Evolutionary conservation across 92 coral and sea anemone species (phyloP).

Genomic region (Scolanthus callimorphus): DNA sequence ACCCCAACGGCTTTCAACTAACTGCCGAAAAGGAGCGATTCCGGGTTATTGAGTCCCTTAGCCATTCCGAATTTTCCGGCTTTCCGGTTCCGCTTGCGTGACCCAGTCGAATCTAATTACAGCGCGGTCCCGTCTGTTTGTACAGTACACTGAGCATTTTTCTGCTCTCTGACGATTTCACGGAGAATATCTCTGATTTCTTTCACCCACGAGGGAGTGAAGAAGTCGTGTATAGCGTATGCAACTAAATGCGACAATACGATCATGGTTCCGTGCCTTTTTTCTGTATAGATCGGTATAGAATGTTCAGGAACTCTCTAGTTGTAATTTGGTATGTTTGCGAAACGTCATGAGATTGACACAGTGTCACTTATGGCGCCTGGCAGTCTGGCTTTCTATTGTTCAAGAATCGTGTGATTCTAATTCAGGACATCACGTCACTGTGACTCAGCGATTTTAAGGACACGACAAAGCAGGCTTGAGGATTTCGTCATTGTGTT

Average conservation of each 20-base stretch:
- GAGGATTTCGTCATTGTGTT: no score
- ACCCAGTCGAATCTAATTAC: no score
- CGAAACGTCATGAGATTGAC: not conserved
- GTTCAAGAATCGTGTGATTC: no score
- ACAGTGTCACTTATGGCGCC: no score
- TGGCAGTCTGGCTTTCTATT: no score
- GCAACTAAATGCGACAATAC: not conserved
- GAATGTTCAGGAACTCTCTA: not conserved
- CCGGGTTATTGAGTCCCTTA: not conserved
- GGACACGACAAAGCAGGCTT: no score
- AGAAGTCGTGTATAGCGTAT: not conserved
- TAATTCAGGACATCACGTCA: not conserved
- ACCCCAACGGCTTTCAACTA: not conserved
- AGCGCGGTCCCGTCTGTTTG: no score
- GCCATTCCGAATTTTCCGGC: not conserved
- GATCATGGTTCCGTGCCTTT: not conserved
- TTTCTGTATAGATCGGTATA: not conserved
- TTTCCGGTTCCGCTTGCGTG: no score
- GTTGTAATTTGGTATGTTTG: not conserved
- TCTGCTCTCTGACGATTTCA: not conserved
- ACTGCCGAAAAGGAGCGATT: not conserved
- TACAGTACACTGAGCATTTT: not conserved
- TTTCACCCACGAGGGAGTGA: not conserved
- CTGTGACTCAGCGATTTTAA: not conserved
- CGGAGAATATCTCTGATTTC: not conserved